phyloP scores from a whole-genome alignment of 2,888 invertebrate species.

The Vesta saturnalis region DNA sequence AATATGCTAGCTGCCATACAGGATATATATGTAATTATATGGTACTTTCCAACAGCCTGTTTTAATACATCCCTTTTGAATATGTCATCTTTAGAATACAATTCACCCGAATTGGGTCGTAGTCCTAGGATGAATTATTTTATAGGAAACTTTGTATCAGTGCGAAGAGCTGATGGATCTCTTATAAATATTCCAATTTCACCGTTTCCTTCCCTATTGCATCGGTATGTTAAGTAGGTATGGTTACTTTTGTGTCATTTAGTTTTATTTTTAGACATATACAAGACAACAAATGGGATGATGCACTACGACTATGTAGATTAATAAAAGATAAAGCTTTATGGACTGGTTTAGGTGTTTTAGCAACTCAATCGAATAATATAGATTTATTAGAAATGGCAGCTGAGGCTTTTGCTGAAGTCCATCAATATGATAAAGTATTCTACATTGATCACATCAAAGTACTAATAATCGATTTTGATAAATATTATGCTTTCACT shows the following conservation, averaged over 20 bases:
- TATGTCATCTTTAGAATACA: constrained; percentile 66
- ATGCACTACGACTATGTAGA: constrained; percentile 58
- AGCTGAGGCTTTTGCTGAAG: constrained; percentile 94
- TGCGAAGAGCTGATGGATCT: constrained; percentile 91
- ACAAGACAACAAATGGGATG: constrained; percentile 77
- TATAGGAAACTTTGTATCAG: constrained; percentile 83
- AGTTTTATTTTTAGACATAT: constrained; percentile 67
- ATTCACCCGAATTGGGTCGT: constrained; percentile 81
- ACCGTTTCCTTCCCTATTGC: constrained; percentile 72
- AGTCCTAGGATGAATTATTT: constrained; percentile 84
- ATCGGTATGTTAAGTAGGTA: too few species aligned
- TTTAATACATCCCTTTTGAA: constrained; percentile 77
- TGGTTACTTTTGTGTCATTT: background rate
- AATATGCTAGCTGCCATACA: constrained; percentile 84
- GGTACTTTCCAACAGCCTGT: constrained; percentile 82
- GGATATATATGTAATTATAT: constrained; percentile 81
- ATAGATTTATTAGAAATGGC: constrained; percentile 81
- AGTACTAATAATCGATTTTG: constrained; percentile 64
- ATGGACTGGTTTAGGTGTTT: constrained; percentile 94
- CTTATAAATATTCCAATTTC: constrained; percentile 78
- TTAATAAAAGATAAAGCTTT: constrained; percentile 69
- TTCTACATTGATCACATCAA: constrained; percentile 84
- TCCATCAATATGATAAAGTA: constrained; percentile 88
- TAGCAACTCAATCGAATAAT: constrained; percentile 87
- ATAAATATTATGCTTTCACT: background rate